Base-by-base conservation (phyloP, 2,113 vertebrate species). In the Gila orcuttii region DNA sequence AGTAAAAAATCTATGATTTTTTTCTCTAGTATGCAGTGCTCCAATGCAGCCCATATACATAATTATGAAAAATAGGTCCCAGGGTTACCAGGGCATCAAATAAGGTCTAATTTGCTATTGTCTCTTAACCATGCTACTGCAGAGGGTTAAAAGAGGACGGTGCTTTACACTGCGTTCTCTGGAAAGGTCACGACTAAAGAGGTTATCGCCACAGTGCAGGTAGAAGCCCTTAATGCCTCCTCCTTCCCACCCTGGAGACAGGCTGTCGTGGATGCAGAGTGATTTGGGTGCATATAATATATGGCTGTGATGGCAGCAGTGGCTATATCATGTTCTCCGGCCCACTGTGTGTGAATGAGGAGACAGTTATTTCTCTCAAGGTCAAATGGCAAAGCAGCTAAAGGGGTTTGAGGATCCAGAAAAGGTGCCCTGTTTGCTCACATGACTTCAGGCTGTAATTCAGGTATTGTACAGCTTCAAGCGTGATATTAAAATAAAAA, bases 321-420 rank as follows among this genome's bases (percentile, higher is more conserved):
- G 42, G 68, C 78, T 88, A 85, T 52, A 85, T 87, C 78, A 85
- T 86, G 85, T 79, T 52, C 31, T 85, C 73, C 39, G 7, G 85
- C 60, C 81, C 47, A 55, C 52, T 50, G 55, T 71, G 55, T 25
- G 66, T 36, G 50, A 36, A 74, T 42, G 17, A 25, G 76, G 39
- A 82, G 66, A 36, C 19, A 23, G 64, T 85, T 71, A 76, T 81
- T 73, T 55, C 59, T 66, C 71, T 33, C 86, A 85, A 88, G 87
- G 87, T 88, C 78, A 85, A 50, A 52, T 76, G 80, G 60, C 55
- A 77, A 52, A 66, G 59, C 21, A 25, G 60, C 80, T 47, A 73
- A 73, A 71, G 75, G 78, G 66, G 50, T 73, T 66, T 36, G 23
- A 71, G 36, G 76, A 79, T 36, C 76, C 47, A 79, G 62, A 66